Conservation (phyloP, 2,888 invertebrate species). For the Diachrysia chrysitis region DNA sequence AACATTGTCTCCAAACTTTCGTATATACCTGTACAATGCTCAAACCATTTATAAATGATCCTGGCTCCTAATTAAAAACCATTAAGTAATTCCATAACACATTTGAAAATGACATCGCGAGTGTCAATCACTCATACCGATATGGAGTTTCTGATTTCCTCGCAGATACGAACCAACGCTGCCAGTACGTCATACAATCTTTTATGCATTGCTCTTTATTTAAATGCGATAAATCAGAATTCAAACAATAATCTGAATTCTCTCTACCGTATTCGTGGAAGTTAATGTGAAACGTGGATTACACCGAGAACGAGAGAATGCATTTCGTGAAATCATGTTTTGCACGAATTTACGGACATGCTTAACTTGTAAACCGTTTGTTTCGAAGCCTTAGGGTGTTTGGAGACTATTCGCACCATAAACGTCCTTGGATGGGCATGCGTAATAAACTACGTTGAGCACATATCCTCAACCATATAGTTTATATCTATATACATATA, state of each 20-base stretch:
- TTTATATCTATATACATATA: conserved; percentile 12
- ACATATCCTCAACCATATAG: background rate
- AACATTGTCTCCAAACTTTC: too few species aligned
- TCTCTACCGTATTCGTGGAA: background rate
- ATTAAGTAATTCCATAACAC: background rate
- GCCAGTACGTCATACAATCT: conserved; percentile 34
- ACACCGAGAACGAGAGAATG: background rate
- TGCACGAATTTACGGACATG: background rate
- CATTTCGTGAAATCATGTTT: background rate
- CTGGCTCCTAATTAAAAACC: background rate
- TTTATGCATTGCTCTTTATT: conserved; percentile 30
- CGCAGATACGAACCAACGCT: conserved; percentile 24
- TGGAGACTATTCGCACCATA: background rate
- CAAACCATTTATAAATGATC: background rate
- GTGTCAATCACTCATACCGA: conserved; percentile 12
- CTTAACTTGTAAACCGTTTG: background rate
- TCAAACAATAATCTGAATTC: conserved; percentile 5
- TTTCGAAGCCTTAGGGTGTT: background rate
- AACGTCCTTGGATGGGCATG: background rate
- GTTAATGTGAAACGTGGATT: background rate
- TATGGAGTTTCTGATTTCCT: conserved; percentile 21
- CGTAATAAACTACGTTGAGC: background rate
- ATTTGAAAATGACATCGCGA: conserved; percentile 23
- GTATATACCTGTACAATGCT: background rate
- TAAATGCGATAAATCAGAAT: conserved; percentile 20